Percentiles rank a stretch among this genome's conserved stretches.
phyloP scores from a whole-genome alignment of 1,140 invertebrate genomes.

The Micrasema minimum region DNA sequence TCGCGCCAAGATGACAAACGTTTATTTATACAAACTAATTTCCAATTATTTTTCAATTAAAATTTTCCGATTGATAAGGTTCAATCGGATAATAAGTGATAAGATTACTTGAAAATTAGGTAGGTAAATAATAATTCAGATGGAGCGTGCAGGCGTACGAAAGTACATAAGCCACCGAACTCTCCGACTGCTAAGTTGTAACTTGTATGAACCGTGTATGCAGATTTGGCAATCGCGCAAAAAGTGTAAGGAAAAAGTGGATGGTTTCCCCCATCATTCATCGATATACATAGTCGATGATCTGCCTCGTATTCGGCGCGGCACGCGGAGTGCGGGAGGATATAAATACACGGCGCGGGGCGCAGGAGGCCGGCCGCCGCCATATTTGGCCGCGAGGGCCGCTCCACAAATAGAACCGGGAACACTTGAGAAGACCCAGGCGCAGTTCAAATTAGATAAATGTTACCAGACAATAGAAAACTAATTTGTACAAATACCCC shows the following conservation, averaged over 20 bases:
- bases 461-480: not conserved
- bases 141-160: not conserved
- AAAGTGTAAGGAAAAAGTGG: constrained; percentile 32
- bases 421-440: constrained; percentile 50
- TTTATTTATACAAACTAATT: constrained; percentile 5
- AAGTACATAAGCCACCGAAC: constrained; percentile 5
- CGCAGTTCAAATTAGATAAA: constrained; percentile 32
- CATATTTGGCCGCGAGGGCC: constrained; percentile 45
- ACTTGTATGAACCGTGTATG: not conserved
- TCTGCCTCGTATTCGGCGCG: constrained; percentile 10
- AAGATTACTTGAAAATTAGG: not conserved
- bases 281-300: constrained; percentile 44
- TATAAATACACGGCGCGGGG: constrained; percentile 42
- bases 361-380: constrained; percentile 26
- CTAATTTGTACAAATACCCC: too few relatives aligned
- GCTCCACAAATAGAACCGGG: constrained; percentile 45
- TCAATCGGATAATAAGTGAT: constrained; percentile 1
- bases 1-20: constrained; percentile 13
- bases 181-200: constrained; percentile 1
- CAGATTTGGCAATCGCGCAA: constrained; percentile 40
- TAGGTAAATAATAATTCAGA: too few relatives aligned
- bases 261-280: constrained; percentile 40
- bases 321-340: constrained; percentile 1
- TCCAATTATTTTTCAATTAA: not conserved
- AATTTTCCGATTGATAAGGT: constrained; percentile 1